These are phyloP conservation scores for Falco rusticolus DNA, from an alignment of 2,797 vertebrate genomes.

Conservation along the genomic window DNA sequence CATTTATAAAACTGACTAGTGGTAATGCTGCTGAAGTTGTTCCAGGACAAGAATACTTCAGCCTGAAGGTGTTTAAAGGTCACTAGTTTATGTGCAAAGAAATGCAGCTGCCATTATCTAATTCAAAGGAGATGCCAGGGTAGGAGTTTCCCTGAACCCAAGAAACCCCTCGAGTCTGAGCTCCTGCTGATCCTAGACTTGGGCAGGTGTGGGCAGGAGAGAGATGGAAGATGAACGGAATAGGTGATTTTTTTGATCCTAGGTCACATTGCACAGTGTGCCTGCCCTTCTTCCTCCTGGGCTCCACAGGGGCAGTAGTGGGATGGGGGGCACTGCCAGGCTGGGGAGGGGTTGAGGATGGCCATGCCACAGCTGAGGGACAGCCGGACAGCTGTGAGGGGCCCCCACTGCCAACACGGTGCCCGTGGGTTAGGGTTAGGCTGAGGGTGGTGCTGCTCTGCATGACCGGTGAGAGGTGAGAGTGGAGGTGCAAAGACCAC, in stretches of 20 bases:
- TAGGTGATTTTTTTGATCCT: neutral
- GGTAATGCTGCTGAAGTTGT: neutral
- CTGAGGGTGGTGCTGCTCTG: neutral
- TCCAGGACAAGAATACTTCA: neutral
- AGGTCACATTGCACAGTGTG: rapidly evolving
- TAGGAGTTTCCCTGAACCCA: neutral
- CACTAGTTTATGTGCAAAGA: neutral
- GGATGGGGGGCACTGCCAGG: too few relatives aligned
- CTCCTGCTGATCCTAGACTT: neutral
- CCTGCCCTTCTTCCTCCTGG: neutral
- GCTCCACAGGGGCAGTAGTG: rapidly evolving
- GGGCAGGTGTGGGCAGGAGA: neutral
- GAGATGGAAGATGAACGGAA: neutral
- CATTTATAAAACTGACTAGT: neutral
- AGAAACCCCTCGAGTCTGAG: neutral
- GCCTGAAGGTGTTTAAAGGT: neutral
- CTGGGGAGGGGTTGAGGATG: rapidly evolving
- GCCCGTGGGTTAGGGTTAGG: rapidly evolving
- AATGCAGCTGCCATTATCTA: neutral
- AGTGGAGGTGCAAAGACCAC: neutral
- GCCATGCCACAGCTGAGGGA: neutral
- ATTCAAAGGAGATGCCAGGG: neutral
- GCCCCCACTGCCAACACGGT: rapidly evolving
- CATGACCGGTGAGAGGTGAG: neutral
- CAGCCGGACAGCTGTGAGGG: rapidly evolving